These are phyloP conservation scores for Gorsachius goisagi DNA, from an alignment of 2,113 vertebrate genomes.

Conservation along the genomic window DNA sequence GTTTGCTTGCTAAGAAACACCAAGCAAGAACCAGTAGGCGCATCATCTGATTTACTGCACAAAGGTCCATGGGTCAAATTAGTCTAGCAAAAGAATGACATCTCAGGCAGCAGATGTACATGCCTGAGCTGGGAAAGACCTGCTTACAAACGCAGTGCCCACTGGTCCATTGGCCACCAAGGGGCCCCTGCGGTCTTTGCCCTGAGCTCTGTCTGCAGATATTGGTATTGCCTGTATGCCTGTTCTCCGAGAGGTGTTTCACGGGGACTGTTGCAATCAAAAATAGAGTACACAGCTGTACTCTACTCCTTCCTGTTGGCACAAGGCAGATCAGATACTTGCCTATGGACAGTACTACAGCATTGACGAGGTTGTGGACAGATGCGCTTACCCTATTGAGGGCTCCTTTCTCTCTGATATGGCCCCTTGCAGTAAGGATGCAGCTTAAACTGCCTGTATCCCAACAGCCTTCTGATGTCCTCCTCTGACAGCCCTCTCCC, in stretches of 20 bases:
- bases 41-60: constrained; percentile 58
- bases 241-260: rapidly evolving
- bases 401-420: background rate
- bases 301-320: background rate
- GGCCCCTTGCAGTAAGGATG: background rate
- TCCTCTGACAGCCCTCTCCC: background rate
- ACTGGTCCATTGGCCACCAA: rapidly evolving
- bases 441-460: background rate
- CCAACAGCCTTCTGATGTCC: background rate
- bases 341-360: background rate
- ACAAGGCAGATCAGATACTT: background rate
- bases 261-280: background rate
- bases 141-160: background rate
- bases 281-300: background rate
- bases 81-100: background rate
- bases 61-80: background rate
- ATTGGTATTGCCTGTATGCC: background rate
- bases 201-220: background rate
- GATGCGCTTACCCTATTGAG: background rate
- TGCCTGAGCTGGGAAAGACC: background rate
- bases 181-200: background rate
- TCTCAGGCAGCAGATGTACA: background rate
- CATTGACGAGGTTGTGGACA: background rate
- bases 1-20: constrained; percentile 59
- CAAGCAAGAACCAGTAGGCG: constrained; percentile 37